A percentile compares a stretch with the other conserved stretches of the same genome.
Conservation (phyloP, 2,888 invertebrate genomes). For the Drosophila ezoana region DNA sequence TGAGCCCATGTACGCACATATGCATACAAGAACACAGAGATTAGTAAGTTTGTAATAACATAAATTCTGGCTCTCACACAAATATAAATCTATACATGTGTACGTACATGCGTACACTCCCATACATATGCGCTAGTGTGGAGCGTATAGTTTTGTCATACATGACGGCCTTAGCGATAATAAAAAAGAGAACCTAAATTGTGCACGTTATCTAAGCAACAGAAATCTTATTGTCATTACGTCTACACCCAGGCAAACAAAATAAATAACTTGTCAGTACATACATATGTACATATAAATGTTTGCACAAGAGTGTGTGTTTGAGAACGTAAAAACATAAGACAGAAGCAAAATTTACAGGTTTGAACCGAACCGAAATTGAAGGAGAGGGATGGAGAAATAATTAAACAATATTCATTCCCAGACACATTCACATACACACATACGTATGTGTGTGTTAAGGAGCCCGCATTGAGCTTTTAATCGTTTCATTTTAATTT, state of each 20-base stretch:
- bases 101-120: slow-evolving; percentile 7
- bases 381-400: neutral
- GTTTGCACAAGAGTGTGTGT: neutral
- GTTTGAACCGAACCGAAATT: slow-evolving; percentile 15
- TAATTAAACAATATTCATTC: slow-evolving; percentile 4
- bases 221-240: slow-evolving; percentile 44
- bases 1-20: neutral
- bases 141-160: slow-evolving; percentile 6
- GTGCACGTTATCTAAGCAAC: slow-evolving; percentile 36
- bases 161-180: slow-evolving; percentile 23
- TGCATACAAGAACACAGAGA: neutral
- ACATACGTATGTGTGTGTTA: neutral
- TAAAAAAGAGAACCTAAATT: slow-evolving; percentile 30
- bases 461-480: slow-evolving; percentile 7
- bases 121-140: slow-evolving; percentile 4
- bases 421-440: neutral
- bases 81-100: neutral
- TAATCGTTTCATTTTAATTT: neutral
- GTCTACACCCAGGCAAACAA: slow-evolving; percentile 31
- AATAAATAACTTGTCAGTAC: slow-evolving; percentile 30
- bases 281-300: slow-evolving; percentile 12
- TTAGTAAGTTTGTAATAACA: slow-evolving; percentile 5
- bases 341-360: slow-evolving; percentile 22
- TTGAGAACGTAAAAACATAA: neutral
- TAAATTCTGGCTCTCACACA: neutral